Evolutionary conservation across 2,888 invertebrate species (phyloP).

Genomic region (Acronicta aceris): DNA sequence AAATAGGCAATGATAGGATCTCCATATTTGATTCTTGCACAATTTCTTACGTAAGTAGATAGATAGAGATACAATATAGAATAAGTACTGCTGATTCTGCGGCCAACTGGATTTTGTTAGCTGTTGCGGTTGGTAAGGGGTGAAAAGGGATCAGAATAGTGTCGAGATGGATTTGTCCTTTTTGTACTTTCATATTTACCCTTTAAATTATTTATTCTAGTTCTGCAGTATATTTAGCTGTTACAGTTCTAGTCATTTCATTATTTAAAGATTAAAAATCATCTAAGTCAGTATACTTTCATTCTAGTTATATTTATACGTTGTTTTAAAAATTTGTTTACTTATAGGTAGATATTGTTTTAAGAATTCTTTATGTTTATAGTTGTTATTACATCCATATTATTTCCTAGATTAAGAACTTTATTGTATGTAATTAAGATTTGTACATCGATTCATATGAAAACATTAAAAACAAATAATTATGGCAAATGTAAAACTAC

Average conservation of each 20-base stretch:
- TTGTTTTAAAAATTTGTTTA: slow-evolving; percentile 28
- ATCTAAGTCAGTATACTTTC: slow-evolving; percentile 19
- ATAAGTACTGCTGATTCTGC: slow-evolving; percentile 65
- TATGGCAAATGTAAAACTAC: slow-evolving; percentile 28
- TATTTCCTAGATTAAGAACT: slow-evolving; percentile 46
- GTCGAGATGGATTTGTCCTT: slow-evolving; percentile 16
- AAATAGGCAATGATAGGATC: slow-evolving; percentile 47
- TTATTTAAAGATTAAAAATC: neutral
- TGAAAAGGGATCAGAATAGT: slow-evolving; percentile 23
- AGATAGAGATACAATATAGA: slow-evolving; percentile 79
- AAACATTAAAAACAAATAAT: slow-evolving; percentile 28
- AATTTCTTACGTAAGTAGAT: slow-evolving; percentile 84
- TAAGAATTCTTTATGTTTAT: slow-evolving; percentile 29
- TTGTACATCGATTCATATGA: slow-evolving; percentile 48
- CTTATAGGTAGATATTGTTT: slow-evolving; percentile 31
- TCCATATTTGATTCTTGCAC: slow-evolving; percentile 78
- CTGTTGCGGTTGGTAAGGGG: slow-evolving; percentile 18
- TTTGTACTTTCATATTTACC: slow-evolving; percentile 49
- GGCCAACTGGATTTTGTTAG: slow-evolving; percentile 60
- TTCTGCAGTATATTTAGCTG: neutral
- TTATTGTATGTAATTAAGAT: slow-evolving; percentile 46
- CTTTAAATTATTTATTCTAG: slow-evolving; percentile 2
- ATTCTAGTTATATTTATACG: slow-evolving; percentile 13
- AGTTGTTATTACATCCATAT: slow-evolving; percentile 43
- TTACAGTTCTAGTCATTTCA: neutral